Evolutionary conservation across 2,797 vertebrate genomes (phyloP), one percentile per base, ranked within the genome.

Genomic region (Falco naumanni): DNA sequence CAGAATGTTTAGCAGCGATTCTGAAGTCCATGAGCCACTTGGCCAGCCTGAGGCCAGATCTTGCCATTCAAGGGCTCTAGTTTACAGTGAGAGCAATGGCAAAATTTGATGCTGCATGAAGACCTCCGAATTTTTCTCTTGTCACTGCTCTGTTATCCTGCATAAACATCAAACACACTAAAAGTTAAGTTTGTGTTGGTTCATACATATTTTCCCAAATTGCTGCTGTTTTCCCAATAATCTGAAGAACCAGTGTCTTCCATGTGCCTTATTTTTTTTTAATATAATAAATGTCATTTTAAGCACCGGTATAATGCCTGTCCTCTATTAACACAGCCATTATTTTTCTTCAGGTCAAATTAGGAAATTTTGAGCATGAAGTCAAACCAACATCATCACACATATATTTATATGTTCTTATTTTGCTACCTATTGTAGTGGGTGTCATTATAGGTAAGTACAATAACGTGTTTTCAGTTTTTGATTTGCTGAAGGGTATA

Each of bases 381-480:
- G 90, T 97, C 5, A 96, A 97, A 41, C 97, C 95, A 63, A 96
- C 97, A 18, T 96, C 97, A 3, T 96, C 93, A 6, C 83, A 95
- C 29, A 87, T 97, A n/a, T 92, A 85, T 72, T 78, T 94, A 51
- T 95, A 97, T 57, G 96, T 98, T 69, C 91, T 98, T 48, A 97
- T 98, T 43, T 91, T 98, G n/a, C 92, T 98, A 2, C 96, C 99
- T 3, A 92, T 99, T 57, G 94, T 98, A 66, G 97, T 98, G 53
- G 76, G 89, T 92, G 98, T 99, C 83, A 97, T 98, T 95, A 87
- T 97, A 90, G 98, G 99, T 99, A 97, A 98, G 98, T 98, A 66
- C 21, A 70, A 29, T n/a, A 41, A 51, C 4, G 6, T 75, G 13
- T 74, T 90, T 78, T 70, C 60, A 61, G 11, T 13, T 82, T 97